Conservation (phyloP, 2,113 vertebrate genomes). For the Lampris incognitus region DNA sequence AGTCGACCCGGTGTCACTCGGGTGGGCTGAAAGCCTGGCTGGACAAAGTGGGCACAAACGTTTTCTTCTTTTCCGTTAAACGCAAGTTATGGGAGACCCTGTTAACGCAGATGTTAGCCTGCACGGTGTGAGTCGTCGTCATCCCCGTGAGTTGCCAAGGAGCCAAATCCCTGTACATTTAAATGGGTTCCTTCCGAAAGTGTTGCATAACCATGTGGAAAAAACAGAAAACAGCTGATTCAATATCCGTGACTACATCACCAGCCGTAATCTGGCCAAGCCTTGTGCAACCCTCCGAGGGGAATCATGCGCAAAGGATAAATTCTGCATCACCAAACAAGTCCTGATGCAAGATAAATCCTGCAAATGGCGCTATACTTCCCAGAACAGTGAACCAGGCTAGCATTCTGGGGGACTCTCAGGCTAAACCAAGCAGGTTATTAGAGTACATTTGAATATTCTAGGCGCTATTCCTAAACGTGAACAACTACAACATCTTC, state of each 20-base stretch:
- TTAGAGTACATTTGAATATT: neutral
- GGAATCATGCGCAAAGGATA: neutral
- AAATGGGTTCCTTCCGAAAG: no score
- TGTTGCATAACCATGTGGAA: no score
- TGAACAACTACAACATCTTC: no score
- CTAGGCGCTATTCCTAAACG: no score
- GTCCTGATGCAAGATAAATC: neutral
- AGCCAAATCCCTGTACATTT: no score
- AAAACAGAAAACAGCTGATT: neutral
- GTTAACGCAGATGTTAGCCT: neutral
- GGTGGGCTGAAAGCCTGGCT: neutral
- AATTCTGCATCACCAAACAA: neutral
- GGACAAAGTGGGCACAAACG: no score
- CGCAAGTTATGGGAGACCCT: neutral
- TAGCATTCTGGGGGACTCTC: neutral
- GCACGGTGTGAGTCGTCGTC: no score
- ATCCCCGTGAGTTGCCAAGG: no score
- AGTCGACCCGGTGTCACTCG: conserved; percentile 2
- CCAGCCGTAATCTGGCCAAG: neutral
- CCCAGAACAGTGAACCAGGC: neutral
- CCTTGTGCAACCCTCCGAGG: neutral
- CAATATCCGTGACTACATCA: neutral
- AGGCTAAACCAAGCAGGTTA: neutral
- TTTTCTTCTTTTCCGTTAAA: neutral
- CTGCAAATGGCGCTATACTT: neutral